Evolutionary conservation across 2,113 vertebrate genomes (phyloP).

Genomic region (Condylura cristata): DNA sequence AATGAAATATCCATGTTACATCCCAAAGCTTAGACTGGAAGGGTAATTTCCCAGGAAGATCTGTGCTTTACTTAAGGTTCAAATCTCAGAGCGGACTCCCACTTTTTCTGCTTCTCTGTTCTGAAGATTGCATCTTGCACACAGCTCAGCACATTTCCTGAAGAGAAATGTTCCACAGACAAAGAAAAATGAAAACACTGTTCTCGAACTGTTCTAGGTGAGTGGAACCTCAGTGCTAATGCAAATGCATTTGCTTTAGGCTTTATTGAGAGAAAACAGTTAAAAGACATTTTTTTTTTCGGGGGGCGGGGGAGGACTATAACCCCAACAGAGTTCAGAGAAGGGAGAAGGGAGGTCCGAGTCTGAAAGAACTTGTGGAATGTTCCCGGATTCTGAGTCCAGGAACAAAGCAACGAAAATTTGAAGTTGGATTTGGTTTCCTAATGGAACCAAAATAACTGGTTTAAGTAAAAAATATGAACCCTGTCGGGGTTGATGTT

Average conservation of each 20-base stretch:
- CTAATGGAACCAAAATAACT: constrained; percentile 10
- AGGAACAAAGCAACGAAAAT: not conserved
- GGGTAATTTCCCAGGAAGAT: not conserved
- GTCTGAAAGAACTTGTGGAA: not conserved
- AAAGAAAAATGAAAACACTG: constrained; percentile 36
- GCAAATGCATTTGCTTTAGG: constrained; percentile 37
- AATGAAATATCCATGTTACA: not conserved
- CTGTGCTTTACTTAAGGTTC: not conserved
- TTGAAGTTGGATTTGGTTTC: constrained; percentile 36
- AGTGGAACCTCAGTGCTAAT: not conserved
- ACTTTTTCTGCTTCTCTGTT: not conserved
- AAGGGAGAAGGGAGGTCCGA: not conserved
- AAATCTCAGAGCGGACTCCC: not conserved
- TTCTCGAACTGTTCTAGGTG: constrained; percentile 14
- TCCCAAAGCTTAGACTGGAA: not conserved
- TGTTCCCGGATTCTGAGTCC: not conserved
- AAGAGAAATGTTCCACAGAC: constrained; percentile 36
- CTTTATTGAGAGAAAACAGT: constrained; percentile 21
- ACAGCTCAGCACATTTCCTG: constrained; percentile 11
- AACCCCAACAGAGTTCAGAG: not conserved
- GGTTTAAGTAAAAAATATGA: constrained; percentile 7
- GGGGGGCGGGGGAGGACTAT: no score
- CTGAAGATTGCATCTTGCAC: not conserved
- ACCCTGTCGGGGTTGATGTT: not conserved
- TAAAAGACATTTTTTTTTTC: no score